phyloP scores from a whole-genome alignment of 2,888 invertebrate genomes.

The Saturnia japonica region DNA sequence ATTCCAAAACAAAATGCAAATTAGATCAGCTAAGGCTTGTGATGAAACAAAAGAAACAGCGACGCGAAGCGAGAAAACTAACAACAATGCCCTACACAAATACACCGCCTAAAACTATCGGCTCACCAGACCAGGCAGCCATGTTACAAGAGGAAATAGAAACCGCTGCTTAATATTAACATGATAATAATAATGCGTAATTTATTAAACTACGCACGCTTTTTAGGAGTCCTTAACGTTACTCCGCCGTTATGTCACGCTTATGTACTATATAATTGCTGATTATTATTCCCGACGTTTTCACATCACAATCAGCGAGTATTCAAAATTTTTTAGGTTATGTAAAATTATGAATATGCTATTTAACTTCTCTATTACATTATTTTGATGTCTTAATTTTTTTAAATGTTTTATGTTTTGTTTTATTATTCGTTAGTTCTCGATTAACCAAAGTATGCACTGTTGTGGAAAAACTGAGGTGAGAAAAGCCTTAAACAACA shows the following conservation, averaged over 20 bases:
- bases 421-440: not conserved
- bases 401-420: not conserved
- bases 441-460: not conserved
- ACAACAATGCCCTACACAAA: constrained; percentile 84
- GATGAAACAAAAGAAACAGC: constrained; percentile 94
- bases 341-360: not conserved
- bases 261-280: constrained; percentile 34
- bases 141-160: constrained; percentile 90
- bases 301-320: not conserved
- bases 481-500: constrained; percentile 5
- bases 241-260: constrained; percentile 44
- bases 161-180: constrained; percentile 60
- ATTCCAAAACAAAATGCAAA: constrained; percentile 91
- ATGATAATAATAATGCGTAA: constrained; percentile 31
- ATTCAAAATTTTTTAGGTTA: not conserved
- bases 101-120: constrained; percentile 87
- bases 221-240: constrained; percentile 35
- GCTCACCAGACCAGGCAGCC: constrained; percentile 88
- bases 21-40: constrained; percentile 93
- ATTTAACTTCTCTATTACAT: not conserved
- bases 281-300: constrained; percentile 32
- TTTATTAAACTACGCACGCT: constrained; percentile 35
- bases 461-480: not conserved
- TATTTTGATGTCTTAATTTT: not conserved
- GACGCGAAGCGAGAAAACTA: constrained; percentile 89